Evolutionary conservation across 2,797 vertebrate species (phyloP), one percentile per base, ranked within the genome.

Genomic region (Pseudochaenichthys georgianus): DNA sequence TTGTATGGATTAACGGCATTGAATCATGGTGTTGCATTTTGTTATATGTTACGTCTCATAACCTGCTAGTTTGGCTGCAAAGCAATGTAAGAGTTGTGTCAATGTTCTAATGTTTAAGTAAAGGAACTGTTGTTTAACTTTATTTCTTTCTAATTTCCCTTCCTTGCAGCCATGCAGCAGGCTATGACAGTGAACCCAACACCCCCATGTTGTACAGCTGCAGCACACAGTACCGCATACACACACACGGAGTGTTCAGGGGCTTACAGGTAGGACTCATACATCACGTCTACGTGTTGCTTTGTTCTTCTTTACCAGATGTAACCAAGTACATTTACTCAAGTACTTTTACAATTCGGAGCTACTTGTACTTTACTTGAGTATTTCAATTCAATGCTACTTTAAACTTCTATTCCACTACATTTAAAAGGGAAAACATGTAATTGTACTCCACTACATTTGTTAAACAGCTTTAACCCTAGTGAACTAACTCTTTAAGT

Each of bases 191-290:
- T 0, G 98, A 99, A 92, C 97, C 98, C 84, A 95, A 75, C 1
- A 86, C 96, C 0, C 98, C 98, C 45, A 97, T 99, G 96, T 87
- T 99, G 61, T 98, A 98, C 94, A 98, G 97, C 94, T 99, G 97
- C 81, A 98, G 98, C 61, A 97, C 97, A n/a, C 98, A 99, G 71
- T 99, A 99, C 93, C 96, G 97, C 90, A 99, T 99, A 93, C 98
- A 99, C 93, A 98, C 98, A 34, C 98, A 99, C 0, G 97, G 98
- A 4, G 96, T 99, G 88, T 99, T 99, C 91, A 96, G 98, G 86
- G 98, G 98, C 68, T 73, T 94, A 46, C 93, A 94, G 93, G 93
- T 93, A 91, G 46, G 67, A 80, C 71, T 52, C 59, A 34, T 15
- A 21, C 63, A 21, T 9, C 12, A n/a, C 23, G 12, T 67, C 48